A percentile compares a stretch with the other conserved stretches of the same genome.
Evolutionary conservation across 2,888 invertebrate species (phyloP).

Genomic region (Eupithecia dodoneata): DNA sequence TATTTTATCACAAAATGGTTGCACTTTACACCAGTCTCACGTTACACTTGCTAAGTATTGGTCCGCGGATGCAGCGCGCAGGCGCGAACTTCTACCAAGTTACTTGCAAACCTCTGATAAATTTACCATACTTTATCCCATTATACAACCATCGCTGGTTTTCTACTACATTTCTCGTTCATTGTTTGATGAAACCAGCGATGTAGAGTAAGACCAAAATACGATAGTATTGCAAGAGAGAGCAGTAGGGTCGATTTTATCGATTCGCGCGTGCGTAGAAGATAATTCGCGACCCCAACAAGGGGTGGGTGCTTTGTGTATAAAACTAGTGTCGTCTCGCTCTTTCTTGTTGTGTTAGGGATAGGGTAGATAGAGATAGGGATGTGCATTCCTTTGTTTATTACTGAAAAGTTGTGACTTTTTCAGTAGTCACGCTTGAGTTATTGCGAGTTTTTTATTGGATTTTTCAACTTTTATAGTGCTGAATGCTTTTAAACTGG

Average conservation of each 20-base stretch:
- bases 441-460: neutral
- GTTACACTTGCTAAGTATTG: conserved; percentile 74
- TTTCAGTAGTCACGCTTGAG: conserved; percentile 6
- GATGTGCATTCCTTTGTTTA: conserved; percentile 28
- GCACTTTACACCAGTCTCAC: conserved; percentile 68
- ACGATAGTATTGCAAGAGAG: conserved; percentile 24
- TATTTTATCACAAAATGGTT: conserved; percentile 66
- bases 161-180: neutral
- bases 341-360: conserved; percentile 48
- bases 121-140: neutral
- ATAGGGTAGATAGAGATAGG: conserved; percentile 33
- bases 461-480: neutral
- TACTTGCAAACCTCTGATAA: conserved; percentile 51
- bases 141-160: conserved; percentile 53
- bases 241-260: conserved; percentile 61
- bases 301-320: conserved; percentile 52
- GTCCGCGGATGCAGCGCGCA: conserved; percentile 77
- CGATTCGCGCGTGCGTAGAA: conserved; percentile 79
- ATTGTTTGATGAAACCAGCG: conserved; percentile 41
- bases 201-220: conserved; percentile 45
- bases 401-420: conserved; percentile 18
- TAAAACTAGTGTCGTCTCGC: conserved; percentile 35
- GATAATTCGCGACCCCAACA: conserved; percentile 60
- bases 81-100: conserved; percentile 62
- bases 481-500: neutral